Evolutionary conservation across 2,888 invertebrate genomes (phyloP).

Genomic region (Catocala nupta): DNA sequence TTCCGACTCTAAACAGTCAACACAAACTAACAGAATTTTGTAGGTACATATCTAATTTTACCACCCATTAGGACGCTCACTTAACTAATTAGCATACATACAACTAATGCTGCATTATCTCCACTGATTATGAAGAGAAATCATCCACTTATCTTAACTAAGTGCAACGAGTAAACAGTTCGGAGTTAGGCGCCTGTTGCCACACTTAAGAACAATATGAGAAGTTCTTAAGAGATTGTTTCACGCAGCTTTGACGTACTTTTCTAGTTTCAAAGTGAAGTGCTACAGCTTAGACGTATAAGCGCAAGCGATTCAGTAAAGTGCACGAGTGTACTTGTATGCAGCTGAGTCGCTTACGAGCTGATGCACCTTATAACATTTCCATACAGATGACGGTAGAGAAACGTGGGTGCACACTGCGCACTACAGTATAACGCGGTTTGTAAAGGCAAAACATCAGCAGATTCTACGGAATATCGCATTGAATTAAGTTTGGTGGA

Average conservation of each 20-base stretch:
- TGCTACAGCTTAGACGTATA: slow-evolving; percentile 4
- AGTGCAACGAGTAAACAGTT: slow-evolving; percentile 14
- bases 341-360: background rate
- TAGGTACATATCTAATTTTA: background rate
- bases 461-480: too few relatives aligned
- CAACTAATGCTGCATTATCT: slow-evolving; percentile 8
- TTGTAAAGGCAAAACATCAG: too few relatives aligned
- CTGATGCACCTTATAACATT: background rate
- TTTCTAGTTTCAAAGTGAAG: slow-evolving; percentile 14
- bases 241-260: slow-evolving; percentile 1
- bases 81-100: slow-evolving; percentile 7
- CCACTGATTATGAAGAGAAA: slow-evolving; percentile 8
- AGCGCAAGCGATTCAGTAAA: background rate
- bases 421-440: too few relatives aligned
- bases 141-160: slow-evolving; percentile 14
- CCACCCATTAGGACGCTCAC: slow-evolving; percentile 10
- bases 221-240: background rate
- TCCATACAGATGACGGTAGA: background rate
- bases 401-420: too few relatives aligned
- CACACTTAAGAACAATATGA: slow-evolving; percentile 6
- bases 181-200: background rate
- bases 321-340: background rate
- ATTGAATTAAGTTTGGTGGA: too few relatives aligned
- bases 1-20: background rate
- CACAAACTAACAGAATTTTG: background rate